Base-by-base conservation (phyloP, 2,113 vertebrate genomes). In the Atherinomorus stipes region DNA sequence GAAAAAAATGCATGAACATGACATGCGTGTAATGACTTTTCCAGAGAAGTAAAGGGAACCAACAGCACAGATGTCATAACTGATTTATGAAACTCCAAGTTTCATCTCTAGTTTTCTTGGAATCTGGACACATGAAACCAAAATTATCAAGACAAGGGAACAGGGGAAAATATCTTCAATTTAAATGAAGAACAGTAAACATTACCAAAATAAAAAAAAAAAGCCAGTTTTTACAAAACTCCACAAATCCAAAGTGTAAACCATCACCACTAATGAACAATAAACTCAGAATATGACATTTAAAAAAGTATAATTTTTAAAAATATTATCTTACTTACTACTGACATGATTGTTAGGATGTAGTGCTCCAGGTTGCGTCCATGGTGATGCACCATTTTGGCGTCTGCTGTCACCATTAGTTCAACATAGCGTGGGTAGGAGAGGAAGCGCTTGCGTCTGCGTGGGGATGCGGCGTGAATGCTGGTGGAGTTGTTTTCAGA, bases 351-450 rank as follows among this genome's bases (percentile, higher is more conserved):
- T 63, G 97, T 99, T 76, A 99, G 89, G 85, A 99, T 84, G 62
- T 99, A 99, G 93, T 99, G 97, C 77, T 99, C 96, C 42, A 99
- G 91, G 76, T 98, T 97, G 81, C 81, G 93, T 47, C 96, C 96
- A 0, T 99, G 97, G 80, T 98, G 94, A 31, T 31, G 94, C 67
- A 93, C 94, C 98, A 99, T 98, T 92, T 97, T 98, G 70, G 87
- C 89, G 4, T 99, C 98, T 0, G 96, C 96, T 11, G 97, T 97
- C 83, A 99, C 96, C 98, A 99, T 99, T 67, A 98, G 95, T 85
- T 99, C 98, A 23, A 99, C 96, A 0, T 97, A 97, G 92, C 98
- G 95, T n/a, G 97, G 98, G 81, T 99, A 98, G 11, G 98, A 99
- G 78, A 98, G 94, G 86, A 99, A 99, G 11, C 98, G 95, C 81